Evolutionary conservation across 2,888 invertebrate genomes (phyloP), one percentile per base, ranked within the genome.

Genomic region (Dorcus parallelipipedus): DNA sequence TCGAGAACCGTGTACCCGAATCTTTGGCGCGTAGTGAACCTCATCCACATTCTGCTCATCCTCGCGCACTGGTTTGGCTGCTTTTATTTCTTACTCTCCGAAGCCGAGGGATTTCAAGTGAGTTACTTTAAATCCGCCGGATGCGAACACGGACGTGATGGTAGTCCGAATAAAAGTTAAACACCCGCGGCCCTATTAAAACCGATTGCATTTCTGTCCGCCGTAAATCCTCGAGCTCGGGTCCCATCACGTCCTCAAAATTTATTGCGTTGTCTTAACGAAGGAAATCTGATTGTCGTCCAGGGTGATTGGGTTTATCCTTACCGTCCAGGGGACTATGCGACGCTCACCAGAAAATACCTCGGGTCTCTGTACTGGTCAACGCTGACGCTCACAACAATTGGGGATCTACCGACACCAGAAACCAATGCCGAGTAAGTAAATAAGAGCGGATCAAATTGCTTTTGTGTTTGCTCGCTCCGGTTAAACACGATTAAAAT

Each of bases 21-120:
- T 82, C 85, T 97, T 76, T 95, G 96, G 93, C 84, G 97, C 10
- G 97, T 97, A 65, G 87, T 95, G 73, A 97, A 96, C 81, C 84
- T 97, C 63, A 93, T 96, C 68, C 97, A 97, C 78, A 95, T 97
- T 72, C 85, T 97, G 65, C 86, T 97, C 70, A 92, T 97, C 73
- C 83, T 96, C 71, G 95, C 96, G 52, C 97, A 97, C 77, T 97
- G 97, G 97, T 97, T 97, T 77, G 97, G 97, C 56, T 97, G 96
- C 79, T 97, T 97, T 83, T 97, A 97, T 83, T 97, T 91, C 81
- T 81, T 97, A 72, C 85, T 97, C 56, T 95, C 95, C 5, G 94
- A 96, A 76, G 90, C 91, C 58, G 94, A 95, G 77, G 90, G 89
- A 17, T 93, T 93, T 77, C 86, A 88, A 84, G 88, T 88, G 60